Conservation (phyloP, 1,140 invertebrate genomes). For the Ostrea edulis region DNA sequence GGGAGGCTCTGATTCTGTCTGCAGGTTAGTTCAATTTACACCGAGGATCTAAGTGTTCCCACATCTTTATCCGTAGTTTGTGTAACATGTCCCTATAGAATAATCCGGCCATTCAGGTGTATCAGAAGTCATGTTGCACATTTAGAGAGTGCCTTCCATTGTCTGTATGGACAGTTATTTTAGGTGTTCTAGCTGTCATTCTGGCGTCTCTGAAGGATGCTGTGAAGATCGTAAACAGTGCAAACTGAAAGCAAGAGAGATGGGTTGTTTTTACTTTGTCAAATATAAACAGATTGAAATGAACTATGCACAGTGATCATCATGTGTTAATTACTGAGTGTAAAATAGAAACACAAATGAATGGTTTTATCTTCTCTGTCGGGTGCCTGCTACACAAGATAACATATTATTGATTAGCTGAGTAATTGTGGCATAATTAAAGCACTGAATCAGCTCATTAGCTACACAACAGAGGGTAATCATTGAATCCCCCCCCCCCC, state of each 20-base stretch:
- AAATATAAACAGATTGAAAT: no score
- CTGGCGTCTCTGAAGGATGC: no score
- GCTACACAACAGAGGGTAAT: background rate
- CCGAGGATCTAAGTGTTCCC: background rate
- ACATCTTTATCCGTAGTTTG: background rate
- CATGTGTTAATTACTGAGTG: no score
- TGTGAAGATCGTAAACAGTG: no score
- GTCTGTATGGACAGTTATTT: no score
- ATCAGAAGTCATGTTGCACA: background rate
- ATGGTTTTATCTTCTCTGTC: background rate
- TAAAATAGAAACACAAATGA: background rate
- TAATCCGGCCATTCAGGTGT: background rate
- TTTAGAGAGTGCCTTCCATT: no score
- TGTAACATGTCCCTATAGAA: background rate
- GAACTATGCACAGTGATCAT: no score
- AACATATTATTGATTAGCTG: background rate
- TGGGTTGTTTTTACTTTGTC: no score
- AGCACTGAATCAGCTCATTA: background rate
- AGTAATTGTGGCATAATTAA: background rate
- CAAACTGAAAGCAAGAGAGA: no score
- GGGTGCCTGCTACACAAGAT: background rate
- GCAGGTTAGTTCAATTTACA: constrained; percentile 4
- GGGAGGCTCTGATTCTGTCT: background rate
- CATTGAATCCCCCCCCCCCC: no score
- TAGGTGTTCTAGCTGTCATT: no score